Conservation (phyloP, 1,140 invertebrate species). For the Telenomus remus region DNA sequence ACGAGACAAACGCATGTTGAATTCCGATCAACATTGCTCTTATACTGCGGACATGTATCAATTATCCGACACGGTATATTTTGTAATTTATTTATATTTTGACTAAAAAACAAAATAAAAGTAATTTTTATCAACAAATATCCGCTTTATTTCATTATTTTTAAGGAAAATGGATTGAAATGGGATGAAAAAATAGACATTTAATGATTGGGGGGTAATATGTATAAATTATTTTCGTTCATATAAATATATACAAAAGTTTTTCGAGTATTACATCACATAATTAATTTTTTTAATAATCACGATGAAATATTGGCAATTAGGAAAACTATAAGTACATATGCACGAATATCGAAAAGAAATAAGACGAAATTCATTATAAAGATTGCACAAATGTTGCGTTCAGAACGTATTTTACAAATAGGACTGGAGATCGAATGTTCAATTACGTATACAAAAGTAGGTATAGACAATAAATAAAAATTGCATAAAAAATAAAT, state of each 20-base stretch:
- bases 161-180: no score
- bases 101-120: constrained; percentile 69
- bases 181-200: no score
- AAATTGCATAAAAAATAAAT: constrained; percentile 13
- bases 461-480: constrained; percentile 34
- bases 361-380: constrained; percentile 69
- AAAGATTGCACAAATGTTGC: constrained; percentile 72
- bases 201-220: constrained; percentile 53
- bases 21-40: constrained; percentile 59
- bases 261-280: constrained; percentile 66
- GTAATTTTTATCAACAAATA: constrained; percentile 68
- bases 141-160: no score
- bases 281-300: constrained; percentile 53
- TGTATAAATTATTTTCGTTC: constrained; percentile 72
- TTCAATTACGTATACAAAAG: constrained; percentile 32
- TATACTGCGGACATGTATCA: constrained; percentile 65
- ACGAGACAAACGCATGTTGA: constrained; percentile 54
- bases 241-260: constrained; percentile 76
- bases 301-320: constrained; percentile 57
- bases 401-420: constrained; percentile 63
- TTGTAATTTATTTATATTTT: constrained; percentile 76
- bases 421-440: constrained; percentile 40
- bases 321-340: constrained; percentile 56
- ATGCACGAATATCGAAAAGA: constrained; percentile 50
- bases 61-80: constrained; percentile 62